Evolutionary conservation across 2,888 invertebrate species (phyloP).

Genomic region (Himalopsyche kuldschensis): DNA sequence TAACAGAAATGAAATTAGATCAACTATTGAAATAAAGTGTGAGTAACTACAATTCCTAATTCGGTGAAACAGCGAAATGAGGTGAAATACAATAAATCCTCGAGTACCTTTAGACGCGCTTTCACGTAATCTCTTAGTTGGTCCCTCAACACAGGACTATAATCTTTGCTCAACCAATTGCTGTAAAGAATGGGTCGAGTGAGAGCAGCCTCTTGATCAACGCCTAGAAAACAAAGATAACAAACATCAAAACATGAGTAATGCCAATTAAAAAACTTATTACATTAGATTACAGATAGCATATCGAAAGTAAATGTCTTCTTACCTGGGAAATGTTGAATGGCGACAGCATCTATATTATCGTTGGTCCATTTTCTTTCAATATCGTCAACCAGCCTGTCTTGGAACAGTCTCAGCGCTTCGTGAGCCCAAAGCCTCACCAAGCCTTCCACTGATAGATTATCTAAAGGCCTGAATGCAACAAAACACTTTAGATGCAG

Average conservation of each 20-base stretch:
- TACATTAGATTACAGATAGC: background rate
- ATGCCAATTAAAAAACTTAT: background rate
- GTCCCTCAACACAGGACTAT: constrained; percentile 93
- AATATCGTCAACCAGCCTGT: constrained; percentile 88
- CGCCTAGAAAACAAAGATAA: constrained; percentile 67
- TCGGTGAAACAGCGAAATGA: background rate
- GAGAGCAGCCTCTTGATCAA: constrained; percentile 83
- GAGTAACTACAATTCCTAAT: background rate
- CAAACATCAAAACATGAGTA: background rate
- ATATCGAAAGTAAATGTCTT: background rate
- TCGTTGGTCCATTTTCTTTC: constrained; percentile 98
- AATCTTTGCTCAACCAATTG: constrained; percentile 99
- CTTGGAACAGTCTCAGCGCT: constrained; percentile 95
- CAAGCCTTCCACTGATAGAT: constrained; percentile 87
- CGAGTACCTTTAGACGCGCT: constrained; percentile 83
- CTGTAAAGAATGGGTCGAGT: constrained; percentile 94
- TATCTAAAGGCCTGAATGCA: constrained; percentile 79
- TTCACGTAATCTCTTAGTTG: constrained; percentile 95
- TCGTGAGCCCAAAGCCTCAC: constrained; percentile 99
- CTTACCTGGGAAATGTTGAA: constrained; percentile 89
- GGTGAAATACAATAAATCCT: background rate
- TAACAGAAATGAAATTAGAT: constrained; percentile 8
- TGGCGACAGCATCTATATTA: constrained; percentile 89
- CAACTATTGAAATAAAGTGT: background rate
- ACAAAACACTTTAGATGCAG: background rate